Evolutionary conservation across 2,797 vertebrate genomes (phyloP), one percentile per base, ranked within the genome.

Genomic region (Vultur gryphus): DNA sequence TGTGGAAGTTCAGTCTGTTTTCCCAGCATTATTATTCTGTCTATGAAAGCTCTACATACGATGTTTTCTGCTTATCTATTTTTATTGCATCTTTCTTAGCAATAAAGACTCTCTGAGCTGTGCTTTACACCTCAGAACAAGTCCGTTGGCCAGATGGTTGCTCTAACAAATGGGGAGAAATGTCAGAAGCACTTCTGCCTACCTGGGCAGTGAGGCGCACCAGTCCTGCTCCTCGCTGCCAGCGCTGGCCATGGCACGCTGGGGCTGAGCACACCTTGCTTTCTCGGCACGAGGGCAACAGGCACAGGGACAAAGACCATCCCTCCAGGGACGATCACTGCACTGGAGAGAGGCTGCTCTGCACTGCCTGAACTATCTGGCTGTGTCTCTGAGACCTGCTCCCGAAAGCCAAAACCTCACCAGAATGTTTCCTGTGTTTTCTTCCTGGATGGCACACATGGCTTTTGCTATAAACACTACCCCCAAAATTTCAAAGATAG

Each of bases 241-340:
- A 54, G 75, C 2, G 1, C 59, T 1, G 5, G 67, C 58, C 48
- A 19, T 0, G 1, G 67, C 43, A 19, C 4, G 2, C 26, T 0
- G 6, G 51, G 64, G 48, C 77, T 52, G 31, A 21, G 83, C 75
- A 4, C 13, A 4, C n/a, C 75, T 29, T 7, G 41, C 51, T 46
- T 46, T 43, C 51, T 10, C 6, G 0, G 57, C 29, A 25, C 1
- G 1, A 48, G 59, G 64, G 39, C 26, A 37, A 57, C 0, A 51
- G 64, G 58, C 70, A 21, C 18, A 9, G 66, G 25, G 10, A 49
- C 65, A 44, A 13, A 31, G n/a, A n/a, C 2, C 35, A 55, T 3
- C 48, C 33, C 70, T 64, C 33, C 1, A 4, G 41, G 49, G 26
- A 64, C 3, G 2, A 4, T 5, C 13, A 3, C 52, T 7, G 8